These are phyloP conservation scores for Schizopygopsis malacanthus DNA, from an alignment of 2,797 vertebrate genomes.

Conservation along the genomic window DNA sequence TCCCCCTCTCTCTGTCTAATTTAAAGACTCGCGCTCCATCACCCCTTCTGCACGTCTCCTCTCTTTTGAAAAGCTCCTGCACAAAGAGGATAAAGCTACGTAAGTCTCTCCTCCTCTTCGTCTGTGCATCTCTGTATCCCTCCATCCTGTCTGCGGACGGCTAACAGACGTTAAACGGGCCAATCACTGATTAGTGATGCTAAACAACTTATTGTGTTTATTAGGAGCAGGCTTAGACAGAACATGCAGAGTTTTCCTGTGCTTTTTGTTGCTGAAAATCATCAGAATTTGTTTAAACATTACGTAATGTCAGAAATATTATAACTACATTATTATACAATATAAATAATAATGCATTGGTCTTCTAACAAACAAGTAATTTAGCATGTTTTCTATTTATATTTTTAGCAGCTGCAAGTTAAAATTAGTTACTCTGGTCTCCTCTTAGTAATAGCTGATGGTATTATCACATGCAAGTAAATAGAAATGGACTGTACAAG, in stretches of 20 bases:
- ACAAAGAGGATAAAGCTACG: constrained; percentile 61
- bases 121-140: constrained; percentile 51
- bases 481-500: not conserved
- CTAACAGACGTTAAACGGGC: constrained; percentile 11
- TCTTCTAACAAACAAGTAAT: not conserved
- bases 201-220: constrained; percentile 1
- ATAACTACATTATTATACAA: not conserved
- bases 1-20: constrained; percentile 17
- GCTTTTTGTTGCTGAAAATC: not conserved
- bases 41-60: constrained; percentile 33
- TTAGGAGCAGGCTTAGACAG: not conserved
- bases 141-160: constrained; percentile 21
- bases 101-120: constrained; percentile 57
- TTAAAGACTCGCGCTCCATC: constrained; percentile 32
- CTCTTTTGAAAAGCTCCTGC: constrained; percentile 58
- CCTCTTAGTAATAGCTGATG: not conserved
- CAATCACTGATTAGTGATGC: constrained; percentile 25
- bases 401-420: not conserved
- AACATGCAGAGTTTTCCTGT: not conserved
- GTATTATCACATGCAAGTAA: not conserved
- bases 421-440: not conserved
- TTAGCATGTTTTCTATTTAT: not conserved
- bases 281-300: not conserved
- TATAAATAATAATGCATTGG: not conserved
- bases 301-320: not conserved